Percentiles rank a stretch among this genome's conserved stretches.
phyloP scores from a whole-genome alignment of 2,797 vertebrate genomes.

The Pangasius krempfi region DNA sequence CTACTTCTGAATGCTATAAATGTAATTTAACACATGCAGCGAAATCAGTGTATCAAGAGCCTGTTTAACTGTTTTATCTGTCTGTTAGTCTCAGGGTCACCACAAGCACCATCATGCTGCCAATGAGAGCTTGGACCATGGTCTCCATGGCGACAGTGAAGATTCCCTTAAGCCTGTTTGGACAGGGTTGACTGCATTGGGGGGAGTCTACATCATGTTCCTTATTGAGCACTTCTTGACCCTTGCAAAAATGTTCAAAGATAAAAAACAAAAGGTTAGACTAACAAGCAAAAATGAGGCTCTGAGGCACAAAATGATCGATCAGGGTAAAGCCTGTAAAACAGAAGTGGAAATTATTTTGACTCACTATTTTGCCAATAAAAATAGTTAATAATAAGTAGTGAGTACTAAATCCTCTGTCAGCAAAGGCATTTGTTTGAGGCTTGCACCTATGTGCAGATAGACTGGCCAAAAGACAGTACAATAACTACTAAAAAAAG shows the following conservation, averaged over 20 bases:
- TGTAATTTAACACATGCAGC: not conserved
- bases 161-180: conserved; percentile 86
- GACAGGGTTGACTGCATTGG: conserved; percentile 91
- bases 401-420: not conserved
- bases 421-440: not conserved
- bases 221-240: conserved; percentile 96
- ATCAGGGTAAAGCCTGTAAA: not conserved
- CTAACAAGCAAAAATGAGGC: not conserved
- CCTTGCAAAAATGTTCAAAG: conserved; percentile 96
- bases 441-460: not conserved
- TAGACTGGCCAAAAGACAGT: too few species aligned
- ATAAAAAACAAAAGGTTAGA: conserved; percentile 94
- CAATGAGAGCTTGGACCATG: conserved; percentile 62
- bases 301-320: not conserved
- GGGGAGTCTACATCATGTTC: conserved; percentile 97
- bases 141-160: conserved; percentile 68
- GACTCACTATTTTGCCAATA: not conserved
- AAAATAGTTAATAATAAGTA: not conserved
- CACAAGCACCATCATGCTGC: conserved; percentile 62
- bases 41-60: not conserved
- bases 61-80: not conserved
- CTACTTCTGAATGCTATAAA: not conserved
- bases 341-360: not conserved
- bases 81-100: conserved; percentile 72
- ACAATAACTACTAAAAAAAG: too few species aligned